Evolutionary conservation across 1,140 invertebrate species (phyloP).

Genomic region (Druon quercuslanigerum): DNA sequence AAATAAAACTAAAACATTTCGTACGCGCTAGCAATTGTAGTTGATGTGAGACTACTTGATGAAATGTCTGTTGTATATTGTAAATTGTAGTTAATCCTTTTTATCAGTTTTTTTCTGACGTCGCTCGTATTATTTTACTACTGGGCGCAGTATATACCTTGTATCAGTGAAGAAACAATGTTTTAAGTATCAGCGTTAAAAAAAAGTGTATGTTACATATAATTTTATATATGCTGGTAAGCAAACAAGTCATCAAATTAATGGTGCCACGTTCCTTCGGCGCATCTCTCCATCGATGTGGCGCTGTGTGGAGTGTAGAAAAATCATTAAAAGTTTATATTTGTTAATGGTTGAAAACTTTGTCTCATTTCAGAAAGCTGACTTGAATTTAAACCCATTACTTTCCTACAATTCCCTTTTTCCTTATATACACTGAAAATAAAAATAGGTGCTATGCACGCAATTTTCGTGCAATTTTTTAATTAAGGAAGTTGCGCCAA

Average conservation of each 20-base stretch:
- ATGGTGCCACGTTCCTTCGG: neutral
- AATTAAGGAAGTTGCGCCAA: too few relatives aligned
- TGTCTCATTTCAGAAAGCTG: neutral
- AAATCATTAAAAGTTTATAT: conserved; percentile 31
- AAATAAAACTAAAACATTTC: neutral
- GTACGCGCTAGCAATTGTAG: neutral
- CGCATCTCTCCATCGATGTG: conserved; percentile 4
- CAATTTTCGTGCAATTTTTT: too few relatives aligned
- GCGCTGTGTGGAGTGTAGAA: conserved; percentile 15
- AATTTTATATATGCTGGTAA: conserved; percentile 21
- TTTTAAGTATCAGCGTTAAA: neutral
- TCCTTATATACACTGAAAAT: too few relatives aligned
- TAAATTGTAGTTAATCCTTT: conserved; percentile 19
- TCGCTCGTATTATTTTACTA: neutral
- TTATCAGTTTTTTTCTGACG: conserved; percentile 10
- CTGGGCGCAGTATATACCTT: neutral
- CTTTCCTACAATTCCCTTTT: too few relatives aligned
- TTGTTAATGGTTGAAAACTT: conserved; percentile 18
- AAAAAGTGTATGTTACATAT: conserved; percentile 17
- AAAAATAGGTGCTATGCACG: too few relatives aligned
- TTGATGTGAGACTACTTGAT: conserved; percentile 19
- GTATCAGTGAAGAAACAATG: conserved; percentile 1
- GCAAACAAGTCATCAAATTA: neutral
- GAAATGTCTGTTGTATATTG: conserved; percentile 20
- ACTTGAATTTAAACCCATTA: too few relatives aligned